Base-by-base conservation (phyloP, 2,888 invertebrate genomes). In the Papilio gigon region DNA sequence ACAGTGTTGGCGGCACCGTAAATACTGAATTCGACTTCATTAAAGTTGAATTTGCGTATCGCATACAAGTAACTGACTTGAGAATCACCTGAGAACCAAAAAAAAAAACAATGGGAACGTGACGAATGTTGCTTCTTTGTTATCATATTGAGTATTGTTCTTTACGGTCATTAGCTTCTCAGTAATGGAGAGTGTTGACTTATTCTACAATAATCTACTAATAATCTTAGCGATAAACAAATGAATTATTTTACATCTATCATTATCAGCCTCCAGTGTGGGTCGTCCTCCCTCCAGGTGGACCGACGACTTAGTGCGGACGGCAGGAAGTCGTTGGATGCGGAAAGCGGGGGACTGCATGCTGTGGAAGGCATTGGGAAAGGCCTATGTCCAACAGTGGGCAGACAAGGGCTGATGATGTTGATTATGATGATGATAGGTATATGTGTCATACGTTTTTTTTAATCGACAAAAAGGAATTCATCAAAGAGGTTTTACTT, bases 11-110 rank as follows among this genome's bases (percentile, higher is more conserved):
- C 87, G 12, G 92, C 87, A 4, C 90, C 88, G 77, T 89, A 92
- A 74, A 92, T 67, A 73, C 92, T 92, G 80, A 87, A 92, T 72
- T 92, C 92, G 42, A 92, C 87, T 80, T 88, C 91, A 4, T 84
- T 87, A 70, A 92, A 88, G 71, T 84, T 86, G 73, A 92, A 92
- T 79, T 88, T 90, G 58, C 87, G 84, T 74, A 92, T 89, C 25
- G 88, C 86, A 76, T 92, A 92, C 64, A 92, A 79, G 77, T 92
- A 92, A 33, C 88, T 85, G 40, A 92, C 92, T 81, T 91, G 90
- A 2, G 92, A 90, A 76, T 92, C 92, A 76, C 92, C 92, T 92
- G 89, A 11, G 33, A 17, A 53, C 40, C n/a, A n/a, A 67, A 85
- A 87, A 77, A 78, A 72, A 74, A 71, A 73, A 71, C 53, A 66